Evolutionary conservation across 2,797 vertebrate genomes (phyloP), one percentile per base, ranked within the genome.

Genomic region (Carduelis carduelis): DNA sequence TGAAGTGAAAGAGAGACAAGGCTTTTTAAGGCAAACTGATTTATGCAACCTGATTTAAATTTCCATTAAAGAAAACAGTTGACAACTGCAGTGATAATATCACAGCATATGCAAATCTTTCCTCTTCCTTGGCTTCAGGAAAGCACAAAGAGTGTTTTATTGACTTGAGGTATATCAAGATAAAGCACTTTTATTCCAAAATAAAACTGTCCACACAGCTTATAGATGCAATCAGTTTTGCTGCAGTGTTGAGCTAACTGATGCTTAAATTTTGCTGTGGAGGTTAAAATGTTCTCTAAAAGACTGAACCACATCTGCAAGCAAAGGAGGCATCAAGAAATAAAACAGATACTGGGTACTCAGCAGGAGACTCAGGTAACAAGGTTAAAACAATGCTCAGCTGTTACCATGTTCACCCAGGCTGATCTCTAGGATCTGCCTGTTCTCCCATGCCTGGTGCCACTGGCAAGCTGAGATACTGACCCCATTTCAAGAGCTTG

Each of bases 161-260:
- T 94, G 92, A 94, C 91, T 89, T 69, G 56, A 93, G 89, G 91
- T 95, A 75, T 92, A 97, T 96, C 91, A 92, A 95, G 92, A 96
- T 94, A 94, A 93, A 93, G 87, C 87, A 84, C 66, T 92, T 91
- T 76, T 83, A 92, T 88, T 96, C 94, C 89, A 83, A 91, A 94
- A 95, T 95, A 96, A 93, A 92, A 96, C 79, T 90, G 77, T 96
- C 95, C 94, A 93, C 82, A 63, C 34, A 86, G 92, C 85, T 93
- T 88, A 93, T 41, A 93, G 91, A 95, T 94, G 83, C 66, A 81
- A 96, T 95, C 95, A 83, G 85, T 95, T 91, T 46, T 66, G 85
- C 24, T 76, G 70, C 80, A 91, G 72, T 69, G 80, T 91, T 69
- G 59, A 92, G 89, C 72, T 93, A 95, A 94, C 72, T 91, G 92